A percentile compares a stretch with the other conserved stretches of the same genome.
These are phyloP conservation scores for Botia almorhae DNA, from an alignment of 2,797 vertebrate species.

Conservation along the genomic window DNA sequence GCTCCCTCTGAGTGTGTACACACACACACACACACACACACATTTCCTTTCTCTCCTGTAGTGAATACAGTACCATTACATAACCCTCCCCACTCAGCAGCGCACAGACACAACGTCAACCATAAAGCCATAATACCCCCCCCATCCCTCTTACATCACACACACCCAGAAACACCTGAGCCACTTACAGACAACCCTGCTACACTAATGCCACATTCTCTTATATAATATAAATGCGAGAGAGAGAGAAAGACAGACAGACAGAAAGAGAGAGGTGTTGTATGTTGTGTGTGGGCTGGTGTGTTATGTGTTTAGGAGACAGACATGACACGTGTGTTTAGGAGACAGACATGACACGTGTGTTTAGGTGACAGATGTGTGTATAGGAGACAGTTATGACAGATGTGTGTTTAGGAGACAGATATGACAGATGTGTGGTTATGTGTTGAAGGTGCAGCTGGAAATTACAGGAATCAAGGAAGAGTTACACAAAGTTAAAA, in stretches of 20 bases:
- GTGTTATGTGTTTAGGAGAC: not conserved
- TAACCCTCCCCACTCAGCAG: constrained; percentile 26
- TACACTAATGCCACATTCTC: not conserved
- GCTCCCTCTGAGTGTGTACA: not conserved
- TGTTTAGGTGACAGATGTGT: not conserved
- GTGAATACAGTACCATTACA: constrained; percentile 35
- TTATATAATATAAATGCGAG: constrained; percentile 24
- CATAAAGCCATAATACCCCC: constrained; percentile 34
- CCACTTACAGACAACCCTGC: not conserved
- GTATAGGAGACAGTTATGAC: not conserved
- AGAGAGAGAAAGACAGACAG: constrained; percentile 7
- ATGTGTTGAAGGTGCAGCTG: not conserved
- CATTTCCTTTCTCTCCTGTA: constrained; percentile 38
- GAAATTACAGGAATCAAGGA: not conserved
- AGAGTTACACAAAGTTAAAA: not conserved
- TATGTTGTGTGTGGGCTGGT: not conserved
- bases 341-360: not conserved
- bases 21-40: not conserved
- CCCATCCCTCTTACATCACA: constrained; percentile 42
- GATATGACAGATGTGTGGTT: not conserved
- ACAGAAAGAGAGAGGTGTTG: not conserved
- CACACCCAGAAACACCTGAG: not conserved
- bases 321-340: not conserved
- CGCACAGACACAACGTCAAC: not conserved
- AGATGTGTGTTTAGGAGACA: not conserved